Conservation (phyloP, 2,797 vertebrate species). For the Pristis pectinata region DNA sequence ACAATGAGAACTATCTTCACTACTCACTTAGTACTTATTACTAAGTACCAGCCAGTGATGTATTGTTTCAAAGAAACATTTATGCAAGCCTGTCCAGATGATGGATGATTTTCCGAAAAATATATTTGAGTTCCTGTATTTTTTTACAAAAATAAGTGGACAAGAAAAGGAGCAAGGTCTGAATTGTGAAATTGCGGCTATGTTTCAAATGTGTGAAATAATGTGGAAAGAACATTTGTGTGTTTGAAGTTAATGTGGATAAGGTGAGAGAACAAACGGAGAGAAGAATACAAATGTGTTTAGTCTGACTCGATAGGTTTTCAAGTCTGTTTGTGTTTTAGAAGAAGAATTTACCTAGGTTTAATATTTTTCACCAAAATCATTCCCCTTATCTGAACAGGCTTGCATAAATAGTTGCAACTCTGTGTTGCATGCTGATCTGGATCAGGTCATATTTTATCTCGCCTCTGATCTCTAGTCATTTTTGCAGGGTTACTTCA, state of each 20-base stretch:
- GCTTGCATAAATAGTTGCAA: not conserved
- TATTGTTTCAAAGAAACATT: no score
- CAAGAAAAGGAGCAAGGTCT: no score
- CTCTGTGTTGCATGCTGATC: not conserved
- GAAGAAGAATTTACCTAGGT: not conserved
- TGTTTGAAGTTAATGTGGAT: not conserved
- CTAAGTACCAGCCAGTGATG: no score
- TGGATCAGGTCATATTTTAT: not conserved
- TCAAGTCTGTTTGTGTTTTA: not conserved
- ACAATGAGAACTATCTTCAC: not conserved
- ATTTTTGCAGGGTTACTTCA: no score
- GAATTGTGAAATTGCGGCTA: not conserved
- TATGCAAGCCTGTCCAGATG: no score
- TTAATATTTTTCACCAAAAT: not conserved
- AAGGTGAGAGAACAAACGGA: not conserved
- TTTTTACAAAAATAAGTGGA: no score
- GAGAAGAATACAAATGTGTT: not conserved
- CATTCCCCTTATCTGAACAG: not conserved
- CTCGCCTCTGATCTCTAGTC: no score
- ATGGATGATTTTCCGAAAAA: no score
- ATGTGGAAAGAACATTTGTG: not conserved
- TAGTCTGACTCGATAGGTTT: not conserved
- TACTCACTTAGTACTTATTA: not conserved
- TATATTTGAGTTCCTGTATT: no score
- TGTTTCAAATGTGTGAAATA: not conserved